Base-by-base conservation (phyloP, 2,888 invertebrate genomes). In the Scaptomyza polygonia region DNA sequence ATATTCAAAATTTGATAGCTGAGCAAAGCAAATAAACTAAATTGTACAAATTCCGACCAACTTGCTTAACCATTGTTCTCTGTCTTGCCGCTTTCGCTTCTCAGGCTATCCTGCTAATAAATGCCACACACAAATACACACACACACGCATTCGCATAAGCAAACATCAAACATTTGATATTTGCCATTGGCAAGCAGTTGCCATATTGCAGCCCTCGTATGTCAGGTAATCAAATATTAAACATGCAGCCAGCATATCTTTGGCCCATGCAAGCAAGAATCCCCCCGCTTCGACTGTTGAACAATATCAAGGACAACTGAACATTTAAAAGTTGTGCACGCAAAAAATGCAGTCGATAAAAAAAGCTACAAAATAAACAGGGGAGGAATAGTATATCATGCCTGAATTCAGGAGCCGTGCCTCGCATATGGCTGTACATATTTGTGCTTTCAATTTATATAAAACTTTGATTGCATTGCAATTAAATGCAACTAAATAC, bases 161-260 rank as follows among this genome's bases (percentile, higher is more conserved):
- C 30, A 66, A 51, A 40, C 43, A 75, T 51, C 32, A 56, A 58
- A 55, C 58, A 47, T 67, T 67, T 58, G 39, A 34, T 75, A 63
- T 79, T 79, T 71, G 72, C 65, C 59, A 49, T 52, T 71, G 63
- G 65, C 64, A 62, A 66, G 45, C 65, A 68, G 45, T 56, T 73
- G 66, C 58, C 79, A 70, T 67, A 65, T 70, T 64, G 70, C 76
- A 54, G 56, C 42, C 51, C 55, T 55, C 47, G 45, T 47, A 63
- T 67, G 63, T 12, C 66, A 53, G 62, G 62, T 77, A 77, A 77
- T 74, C 77, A 74, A 74, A 76, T 72, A 66, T 74, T 70, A 56
- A 73, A 66, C 55, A 21, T 49, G 42, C 51, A 51, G 39, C 32
- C 36, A 30, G 32, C 51, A 25, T 25, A 42, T 43, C 47, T 18